Base-by-base conservation (phyloP, 1,140 invertebrate species). In the Drosophila guanche region DNA sequence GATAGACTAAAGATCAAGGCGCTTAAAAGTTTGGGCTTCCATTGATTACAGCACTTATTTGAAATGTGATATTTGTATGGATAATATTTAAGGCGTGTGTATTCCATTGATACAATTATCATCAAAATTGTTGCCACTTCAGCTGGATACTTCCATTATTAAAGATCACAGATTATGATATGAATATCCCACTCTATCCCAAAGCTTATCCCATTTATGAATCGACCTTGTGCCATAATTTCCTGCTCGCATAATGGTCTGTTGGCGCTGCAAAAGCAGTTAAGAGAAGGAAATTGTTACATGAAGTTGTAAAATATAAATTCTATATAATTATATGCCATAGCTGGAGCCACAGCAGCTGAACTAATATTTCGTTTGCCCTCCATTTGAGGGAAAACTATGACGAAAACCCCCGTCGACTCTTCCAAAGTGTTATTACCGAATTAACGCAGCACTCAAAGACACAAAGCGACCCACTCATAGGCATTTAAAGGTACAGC, bases 371-470 rank as follows among this genome's bases (percentile, higher is more conserved):
- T 51, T 14, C n/a, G 40, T 29, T 46, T 51, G 66, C 53, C 67
- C 67, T 70, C 63, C 52, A 10, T 0, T 57, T 20, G 8, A 22
- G 29, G 37, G 58, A 46, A 53, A 54, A 41, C 14, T 42, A 20
- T 45, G 41, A 52, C 23, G 51, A 20, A 27, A 25, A 5, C 2
- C 23, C 8, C 14, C 20, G 41, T 1, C 20, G 52, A 56, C 20
- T 62, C 52, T 42, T 52, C 52, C 45, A 68, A 74, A 37, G 33
- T 12, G 33, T 37, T 37, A 74, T 74, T 61, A 61, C 55, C 56
- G 52, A 67, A 72, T 66, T 72, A 79, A 60, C 61, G 59, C 58
- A 45, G 60, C 40, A 52, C 47, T 58, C 43, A 48, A 62, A 58
- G 52, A 29, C 43, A 48, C 37, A 75, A 43, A 45, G 47, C 59